phyloP scores from a whole-genome alignment of 2,888 invertebrate genomes.

The Nasonovia ribisnigri region DNA sequence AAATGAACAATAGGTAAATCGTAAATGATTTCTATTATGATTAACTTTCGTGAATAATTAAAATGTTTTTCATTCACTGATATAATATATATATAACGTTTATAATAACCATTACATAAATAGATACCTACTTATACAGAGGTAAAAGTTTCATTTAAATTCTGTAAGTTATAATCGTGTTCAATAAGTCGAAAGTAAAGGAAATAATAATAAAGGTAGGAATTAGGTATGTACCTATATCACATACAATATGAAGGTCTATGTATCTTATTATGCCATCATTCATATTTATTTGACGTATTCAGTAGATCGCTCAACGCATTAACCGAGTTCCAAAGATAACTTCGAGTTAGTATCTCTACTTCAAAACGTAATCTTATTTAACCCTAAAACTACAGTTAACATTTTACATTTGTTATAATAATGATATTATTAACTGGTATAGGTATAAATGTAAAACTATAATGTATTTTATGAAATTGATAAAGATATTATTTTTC shows the following conservation, averaged over 20 bases:
- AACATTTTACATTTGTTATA: slow-evolving; percentile 18
- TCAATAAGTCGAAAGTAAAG: slow-evolving; percentile 2
- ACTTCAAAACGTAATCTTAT: slow-evolving; percentile 28
- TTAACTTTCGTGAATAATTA: slow-evolving; percentile 13
- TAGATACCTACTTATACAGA: not conserved
- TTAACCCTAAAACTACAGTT: not conserved
- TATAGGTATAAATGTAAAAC: not conserved
- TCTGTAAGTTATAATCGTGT: not conserved
- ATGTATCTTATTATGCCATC: slow-evolving; percentile 30
- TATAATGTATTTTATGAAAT: not conserved
- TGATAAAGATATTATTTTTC: not conserved
- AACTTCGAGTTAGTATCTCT: slow-evolving; percentile 16
- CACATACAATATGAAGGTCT: not conserved
- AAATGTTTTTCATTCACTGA: not conserved
- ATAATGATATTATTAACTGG: not conserved
- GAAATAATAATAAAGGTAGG: not conserved
- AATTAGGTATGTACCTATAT: no score
- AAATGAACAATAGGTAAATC: not conserved
- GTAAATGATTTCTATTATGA: not conserved
- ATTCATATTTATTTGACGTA: slow-evolving; percentile 49
- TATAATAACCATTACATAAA: not conserved
- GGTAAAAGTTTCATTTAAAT: not conserved
- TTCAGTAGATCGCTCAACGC: slow-evolving; percentile 37
- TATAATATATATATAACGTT: not conserved
- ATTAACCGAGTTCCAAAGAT: slow-evolving; percentile 17